Evolutionary conservation across 1,140 invertebrate genomes (phyloP), one percentile per base, ranked within the genome.

Genomic region (Drosophila prosaltans): DNA sequence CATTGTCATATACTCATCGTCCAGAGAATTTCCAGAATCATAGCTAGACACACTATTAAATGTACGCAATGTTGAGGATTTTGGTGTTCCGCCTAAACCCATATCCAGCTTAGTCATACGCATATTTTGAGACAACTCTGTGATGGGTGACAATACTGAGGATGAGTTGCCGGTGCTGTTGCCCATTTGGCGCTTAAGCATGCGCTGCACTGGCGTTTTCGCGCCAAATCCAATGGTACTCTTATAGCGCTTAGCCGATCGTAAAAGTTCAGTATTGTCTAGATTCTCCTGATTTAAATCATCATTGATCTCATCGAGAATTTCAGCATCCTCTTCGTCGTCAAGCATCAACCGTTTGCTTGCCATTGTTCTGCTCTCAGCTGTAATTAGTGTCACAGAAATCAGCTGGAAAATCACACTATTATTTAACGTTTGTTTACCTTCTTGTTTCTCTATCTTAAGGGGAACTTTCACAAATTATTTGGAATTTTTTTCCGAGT

Each of bases 1-100:
- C 64, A 96, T 92, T 32, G 96, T 95, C 67, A 95, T 93, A 74
- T 95, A 95, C 1, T 95, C 95, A 80, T 96, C 95, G 69, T 95
- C 95, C 70, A 94, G 93, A 1, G 94, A 94, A 4, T 83, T 89
- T 3, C 82, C 60, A 0, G 94, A 94, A 55, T 94, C 94, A 43
- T 72, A 90, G 32, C 93, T 94, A 26, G 93, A 74, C 8, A 30
- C 32, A 16, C 54, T 40, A 3, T 45, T 40, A 24, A 74, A 75
- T 21, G 16, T 36, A 16, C 60, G 66, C 1, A 48, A 30, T 63
- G 60, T 81, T 21, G 80, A 80, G 28, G 84, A 74, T 10, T 84
- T 88, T 7, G 84, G 84, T 5, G 84, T 88, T 4, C 71, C 81
- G 0, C 26, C 60, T 24, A 26, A 65, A 4, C 24, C 16, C 11